Percentiles rank a stretch among this genome's conserved stretches.
Conservation (phyloP, 2,113 vertebrate genomes). For the Anser cygnoides region DNA sequence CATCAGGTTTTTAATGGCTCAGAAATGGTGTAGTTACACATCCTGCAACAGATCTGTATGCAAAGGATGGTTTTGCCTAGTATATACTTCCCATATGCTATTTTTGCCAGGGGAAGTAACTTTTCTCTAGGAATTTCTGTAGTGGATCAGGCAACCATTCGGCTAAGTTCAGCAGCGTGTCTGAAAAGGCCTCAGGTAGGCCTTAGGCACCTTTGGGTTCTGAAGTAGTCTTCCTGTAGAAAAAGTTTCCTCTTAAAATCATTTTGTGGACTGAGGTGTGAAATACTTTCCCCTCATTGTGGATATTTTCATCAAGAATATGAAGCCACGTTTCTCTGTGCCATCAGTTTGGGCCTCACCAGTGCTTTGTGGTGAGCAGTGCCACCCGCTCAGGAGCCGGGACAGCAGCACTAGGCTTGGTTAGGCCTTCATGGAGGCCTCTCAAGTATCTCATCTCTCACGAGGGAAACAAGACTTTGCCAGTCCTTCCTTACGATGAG, state of each 20-base stretch:
- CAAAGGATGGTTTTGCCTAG: not conserved
- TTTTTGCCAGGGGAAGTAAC: not conserved
- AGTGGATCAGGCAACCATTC: not conserved
- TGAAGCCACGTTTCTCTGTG: not conserved
- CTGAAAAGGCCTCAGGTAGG: not conserved
- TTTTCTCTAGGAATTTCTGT: not conserved
- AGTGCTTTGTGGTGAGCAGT: not conserved
- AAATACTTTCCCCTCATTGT: not conserved
- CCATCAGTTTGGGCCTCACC: not conserved
- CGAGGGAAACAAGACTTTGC: not conserved
- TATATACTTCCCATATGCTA: not conserved
- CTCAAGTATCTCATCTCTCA: not conserved
- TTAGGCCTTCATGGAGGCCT: rapidly evolving
- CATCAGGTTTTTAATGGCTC: not conserved
- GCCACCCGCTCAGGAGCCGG: rapidly evolving
- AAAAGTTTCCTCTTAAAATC: not conserved
- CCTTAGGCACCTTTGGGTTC: not conserved
- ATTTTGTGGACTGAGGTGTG: not conserved
- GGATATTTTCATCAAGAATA: not conserved
- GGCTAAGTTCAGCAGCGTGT: not conserved
- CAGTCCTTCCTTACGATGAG: not conserved
- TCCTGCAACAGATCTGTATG: not conserved
- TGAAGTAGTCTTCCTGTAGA: not conserved
- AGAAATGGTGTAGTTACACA: not conserved
- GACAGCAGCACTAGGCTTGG: rapidly evolving